These are phyloP conservation scores for Pseudomyrmex gracilis DNA, from an alignment of 1,140 invertebrate genomes.

Conservation along the genomic window DNA sequence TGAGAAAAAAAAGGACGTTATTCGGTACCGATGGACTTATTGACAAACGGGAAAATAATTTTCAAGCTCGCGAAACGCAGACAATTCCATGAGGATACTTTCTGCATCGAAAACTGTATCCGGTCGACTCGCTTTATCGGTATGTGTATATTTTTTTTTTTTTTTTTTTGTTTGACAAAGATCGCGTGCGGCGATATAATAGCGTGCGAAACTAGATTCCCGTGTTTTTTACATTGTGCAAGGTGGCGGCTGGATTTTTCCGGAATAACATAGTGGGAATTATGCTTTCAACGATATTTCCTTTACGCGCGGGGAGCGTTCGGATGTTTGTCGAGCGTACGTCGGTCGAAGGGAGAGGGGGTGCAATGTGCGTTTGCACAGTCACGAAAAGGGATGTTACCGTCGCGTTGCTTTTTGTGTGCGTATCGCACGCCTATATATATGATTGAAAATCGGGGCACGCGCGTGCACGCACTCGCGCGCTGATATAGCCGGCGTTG, in stretches of 20 bases:
- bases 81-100: conserved; percentile 45
- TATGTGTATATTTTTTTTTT: conserved; percentile 35
- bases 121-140: conserved; percentile 39
- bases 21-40: too few relatives aligned
- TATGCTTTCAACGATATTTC: conserved; percentile 59
- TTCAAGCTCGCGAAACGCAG: conserved; percentile 18
- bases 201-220: conserved; percentile 50
- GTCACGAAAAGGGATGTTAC: conserved; percentile 23
- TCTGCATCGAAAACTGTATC: conserved; percentile 45
- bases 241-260: conserved; percentile 53
- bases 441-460: conserved; percentile 46
- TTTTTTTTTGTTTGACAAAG: conserved; percentile 17
- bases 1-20: too few relatives aligned
- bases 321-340: conserved; percentile 38
- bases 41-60: conserved; percentile 1
- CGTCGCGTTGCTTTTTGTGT: conserved; percentile 6
- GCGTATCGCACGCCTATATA: not conserved
- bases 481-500: conserved; percentile 46
- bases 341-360: not conserved
- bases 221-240: conserved; percentile 49
- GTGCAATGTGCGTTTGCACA: conserved; percentile 44
- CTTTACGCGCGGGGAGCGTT: conserved; percentile 34
- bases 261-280: conserved; percentile 48
- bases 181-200: conserved; percentile 53
- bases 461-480: conserved; percentile 7